Percentiles rank a stretch among this genome's conserved stretches.
Conservation (phyloP, 2,888 invertebrate species). For the Altica lythri region DNA sequence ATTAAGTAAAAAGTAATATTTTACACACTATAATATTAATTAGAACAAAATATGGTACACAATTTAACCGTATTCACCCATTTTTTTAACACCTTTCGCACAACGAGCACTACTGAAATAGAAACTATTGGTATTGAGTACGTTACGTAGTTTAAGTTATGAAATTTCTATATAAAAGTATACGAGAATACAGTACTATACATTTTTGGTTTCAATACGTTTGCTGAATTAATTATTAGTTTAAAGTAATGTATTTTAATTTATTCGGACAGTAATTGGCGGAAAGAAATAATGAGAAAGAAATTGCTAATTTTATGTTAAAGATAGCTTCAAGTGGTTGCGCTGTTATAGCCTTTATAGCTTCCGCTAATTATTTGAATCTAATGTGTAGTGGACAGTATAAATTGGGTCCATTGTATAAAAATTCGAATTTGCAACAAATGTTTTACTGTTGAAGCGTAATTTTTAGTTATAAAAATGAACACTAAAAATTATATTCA, state of each 20-base stretch:
- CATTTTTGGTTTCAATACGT: conserved; percentile 5
- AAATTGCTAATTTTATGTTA: background rate
- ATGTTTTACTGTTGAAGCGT: no score
- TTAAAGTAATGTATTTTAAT: conserved; percentile 13
- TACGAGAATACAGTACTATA: background rate
- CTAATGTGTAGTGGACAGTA: no score
- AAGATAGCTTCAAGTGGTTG: background rate
- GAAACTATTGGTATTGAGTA: background rate
- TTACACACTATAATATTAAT: no score
- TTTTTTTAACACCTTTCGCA: background rate
- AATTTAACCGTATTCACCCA: background rate
- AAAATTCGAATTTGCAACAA: no score
- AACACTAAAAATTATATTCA: no score
- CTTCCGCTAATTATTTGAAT: no score
- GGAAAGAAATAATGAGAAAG: conserved; percentile 8
- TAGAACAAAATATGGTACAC: no score
- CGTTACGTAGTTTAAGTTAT: background rate
- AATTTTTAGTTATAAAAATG: no score
- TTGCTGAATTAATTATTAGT: conserved; percentile 11
- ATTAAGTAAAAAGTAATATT: no score
- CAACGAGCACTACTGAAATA: background rate
- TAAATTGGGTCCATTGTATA: no score
- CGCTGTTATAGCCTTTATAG: no score
- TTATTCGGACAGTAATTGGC: conserved; percentile 11
- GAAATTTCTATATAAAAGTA: conserved; percentile 8